Conservation (phyloP, 2,113 vertebrate species). For the Megaceryle torquata region DNA sequence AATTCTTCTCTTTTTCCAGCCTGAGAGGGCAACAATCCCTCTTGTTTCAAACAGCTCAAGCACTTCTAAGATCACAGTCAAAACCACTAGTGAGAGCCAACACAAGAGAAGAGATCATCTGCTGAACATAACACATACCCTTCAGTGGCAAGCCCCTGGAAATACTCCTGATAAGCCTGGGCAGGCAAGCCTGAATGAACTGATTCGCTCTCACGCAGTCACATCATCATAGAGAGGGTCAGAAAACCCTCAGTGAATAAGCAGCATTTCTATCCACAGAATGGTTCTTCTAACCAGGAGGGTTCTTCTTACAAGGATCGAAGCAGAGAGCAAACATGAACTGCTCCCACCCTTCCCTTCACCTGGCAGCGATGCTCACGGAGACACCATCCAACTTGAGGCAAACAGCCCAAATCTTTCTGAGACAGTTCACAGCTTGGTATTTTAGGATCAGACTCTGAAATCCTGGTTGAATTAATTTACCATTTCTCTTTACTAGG, state of each 20-base stretch:
- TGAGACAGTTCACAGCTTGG: neutral
- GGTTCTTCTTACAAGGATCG: neutral
- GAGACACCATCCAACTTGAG: accelerated
- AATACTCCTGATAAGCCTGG: neutral
- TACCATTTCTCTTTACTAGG: neutral
- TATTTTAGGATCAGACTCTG: neutral
- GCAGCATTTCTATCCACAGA: neutral
- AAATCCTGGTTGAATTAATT: neutral
- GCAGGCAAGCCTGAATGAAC: neutral
- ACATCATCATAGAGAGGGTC: neutral
- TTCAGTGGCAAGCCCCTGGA: neutral
- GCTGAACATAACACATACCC: neutral
- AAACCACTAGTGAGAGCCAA: neutral
- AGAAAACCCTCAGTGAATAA: neutral
- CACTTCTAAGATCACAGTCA: neutral
- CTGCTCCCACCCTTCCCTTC: neutral
- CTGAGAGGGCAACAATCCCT: neutral
- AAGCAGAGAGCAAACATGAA: accelerated
- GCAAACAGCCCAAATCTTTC: neutral
- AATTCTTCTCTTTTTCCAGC: neutral
- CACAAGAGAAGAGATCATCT: neutral
- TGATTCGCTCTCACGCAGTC: neutral
- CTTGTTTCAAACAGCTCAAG: neutral
- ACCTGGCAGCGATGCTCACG: accelerated
- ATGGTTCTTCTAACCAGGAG: neutral